A percentile compares a stretch with the other conserved stretches of the same genome.
phyloP scores from a whole-genome alignment of 2,113 vertebrate genomes.

The Hepsetus odoe region DNA sequence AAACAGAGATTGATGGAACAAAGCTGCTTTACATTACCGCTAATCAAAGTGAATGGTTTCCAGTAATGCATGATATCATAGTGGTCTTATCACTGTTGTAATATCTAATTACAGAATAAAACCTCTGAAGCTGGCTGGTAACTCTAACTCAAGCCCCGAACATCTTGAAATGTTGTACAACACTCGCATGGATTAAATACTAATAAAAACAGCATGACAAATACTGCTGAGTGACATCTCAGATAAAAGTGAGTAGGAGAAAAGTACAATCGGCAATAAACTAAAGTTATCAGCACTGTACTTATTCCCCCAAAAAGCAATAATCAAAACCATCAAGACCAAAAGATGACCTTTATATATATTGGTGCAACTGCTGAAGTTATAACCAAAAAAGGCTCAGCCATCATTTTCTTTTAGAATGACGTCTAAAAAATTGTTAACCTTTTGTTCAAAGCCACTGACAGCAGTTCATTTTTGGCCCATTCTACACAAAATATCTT shows the following conservation, averaged over 20 bases:
- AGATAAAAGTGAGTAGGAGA: slow-evolving; percentile 22
- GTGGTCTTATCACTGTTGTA: slow-evolving; percentile 28
- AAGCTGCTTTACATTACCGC: slow-evolving; percentile 29
- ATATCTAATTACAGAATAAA: slow-evolving; percentile 39
- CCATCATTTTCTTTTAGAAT: background rate
- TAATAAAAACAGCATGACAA: slow-evolving; percentile 20
- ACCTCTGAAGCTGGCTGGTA: slow-evolving; percentile 20
- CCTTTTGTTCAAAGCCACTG: no score
- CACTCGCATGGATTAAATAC: slow-evolving; percentile 27
- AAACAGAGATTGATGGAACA: background rate
- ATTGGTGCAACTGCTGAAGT: background rate
- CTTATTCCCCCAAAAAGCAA: background rate
- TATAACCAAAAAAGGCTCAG: background rate
- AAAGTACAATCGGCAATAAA: background rate
- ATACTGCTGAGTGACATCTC: slow-evolving; percentile 17
- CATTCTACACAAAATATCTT: no score
- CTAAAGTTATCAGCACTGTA: slow-evolving; percentile 4
- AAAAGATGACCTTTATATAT: background rate
- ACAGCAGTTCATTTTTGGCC: no score
- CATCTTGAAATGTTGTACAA: slow-evolving; percentile 31
- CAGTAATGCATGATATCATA: slow-evolving; percentile 45
- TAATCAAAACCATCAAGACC: background rate
- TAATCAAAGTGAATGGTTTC: slow-evolving; percentile 17
- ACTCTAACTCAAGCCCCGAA: slow-evolving; percentile 9
- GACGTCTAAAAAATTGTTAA: no score